Evolutionary conservation across 2,797 vertebrate species (phyloP), one percentile per base, ranked within the genome.

Genomic region (Sebastolobus alascanus): DNA sequence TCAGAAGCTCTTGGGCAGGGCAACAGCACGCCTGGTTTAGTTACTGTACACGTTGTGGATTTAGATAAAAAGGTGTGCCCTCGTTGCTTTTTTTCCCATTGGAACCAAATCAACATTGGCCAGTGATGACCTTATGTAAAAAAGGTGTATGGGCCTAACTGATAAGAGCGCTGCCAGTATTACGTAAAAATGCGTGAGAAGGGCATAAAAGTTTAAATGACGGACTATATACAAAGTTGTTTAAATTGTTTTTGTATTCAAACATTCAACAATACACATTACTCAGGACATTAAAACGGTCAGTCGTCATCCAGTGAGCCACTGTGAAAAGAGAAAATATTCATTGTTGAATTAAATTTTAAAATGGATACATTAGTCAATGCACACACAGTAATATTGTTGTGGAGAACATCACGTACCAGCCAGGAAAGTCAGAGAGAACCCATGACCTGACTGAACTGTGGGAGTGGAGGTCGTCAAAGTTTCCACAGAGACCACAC

Each of bases 401-500:
- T 31, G 38, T 35, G 5, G 10, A 64, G 29, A 55, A 16, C 5
- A 56, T 54, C 22, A 73, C 72, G 74, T 64, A 86, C 79, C 73
- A 80, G 64, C 73, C 68, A 58, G 64, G 58, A 50, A 80, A 75
- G n/a, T 83, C 52, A 9, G n/a, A 25, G 4, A 80, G 68, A 65
- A 85, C n/a, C 70, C 85, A 87, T n/a, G 77, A 75, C 8, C 22
- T 31, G 20, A 75, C 67, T 46, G 76, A 84, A 37, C 4, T 27
- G 33, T 72, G 55, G 3, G 52, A 72, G 33, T 59, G 18, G 6
- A 71, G 33, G 20, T 82, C 83, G 58, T 83, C 79, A 22, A 77
- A 43, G 68, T 90, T 87, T 74, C 81, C 79, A 79, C 80, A 91
- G 11, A 89, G 40, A 65, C 84, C 84, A 75, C 84, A 91, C 37